Conservation (phyloP, 2,113 vertebrate species). For the Rhinichthys klamathensis region DNA sequence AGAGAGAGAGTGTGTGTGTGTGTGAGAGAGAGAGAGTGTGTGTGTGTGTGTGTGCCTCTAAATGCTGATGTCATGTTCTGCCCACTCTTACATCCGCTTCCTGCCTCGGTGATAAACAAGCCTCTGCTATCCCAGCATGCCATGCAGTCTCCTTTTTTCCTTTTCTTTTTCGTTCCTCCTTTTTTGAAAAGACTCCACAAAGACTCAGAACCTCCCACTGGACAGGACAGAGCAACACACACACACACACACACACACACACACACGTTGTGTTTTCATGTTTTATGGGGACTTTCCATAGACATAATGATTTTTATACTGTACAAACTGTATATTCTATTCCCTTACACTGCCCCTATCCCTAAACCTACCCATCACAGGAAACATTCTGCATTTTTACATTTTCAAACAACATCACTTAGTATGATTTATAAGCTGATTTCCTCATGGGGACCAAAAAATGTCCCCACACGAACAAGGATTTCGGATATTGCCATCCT, state of each 20-base stretch:
- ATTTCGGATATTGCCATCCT: too few species aligned
- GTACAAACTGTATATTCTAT: too few species aligned
- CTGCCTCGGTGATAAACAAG: constrained; percentile 80
- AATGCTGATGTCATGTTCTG: constrained; percentile 72
- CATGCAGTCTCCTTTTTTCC: constrained; percentile 66
- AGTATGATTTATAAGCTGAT: too few species aligned
- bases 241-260: not conserved
- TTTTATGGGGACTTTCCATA: too few species aligned
- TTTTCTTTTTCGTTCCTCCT: constrained; percentile 71
- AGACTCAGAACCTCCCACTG: constrained; percentile 72
- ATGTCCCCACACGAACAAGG: too few species aligned
- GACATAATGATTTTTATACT: too few species aligned
- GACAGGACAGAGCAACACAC: constrained; percentile 60
- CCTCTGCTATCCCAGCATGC: constrained; percentile 78
- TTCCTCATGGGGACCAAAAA: too few species aligned
- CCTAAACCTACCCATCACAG: too few species aligned
- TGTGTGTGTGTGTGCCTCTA: constrained; percentile 32
- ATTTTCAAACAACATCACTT: too few species aligned
- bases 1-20: not conserved
- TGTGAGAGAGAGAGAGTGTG: not conserved
- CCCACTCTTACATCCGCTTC: constrained; percentile 78
- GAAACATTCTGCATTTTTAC: too few species aligned
- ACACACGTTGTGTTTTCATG: too few species aligned
- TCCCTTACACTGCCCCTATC: too few species aligned
- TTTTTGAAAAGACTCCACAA: constrained; percentile 70